A percentile compares a stretch with the other conserved stretches of the same genome.
These are phyloP conservation scores for Orius laevigatus DNA, from an alignment of 1,140 invertebrate species.

Conservation along the genomic window DNA sequence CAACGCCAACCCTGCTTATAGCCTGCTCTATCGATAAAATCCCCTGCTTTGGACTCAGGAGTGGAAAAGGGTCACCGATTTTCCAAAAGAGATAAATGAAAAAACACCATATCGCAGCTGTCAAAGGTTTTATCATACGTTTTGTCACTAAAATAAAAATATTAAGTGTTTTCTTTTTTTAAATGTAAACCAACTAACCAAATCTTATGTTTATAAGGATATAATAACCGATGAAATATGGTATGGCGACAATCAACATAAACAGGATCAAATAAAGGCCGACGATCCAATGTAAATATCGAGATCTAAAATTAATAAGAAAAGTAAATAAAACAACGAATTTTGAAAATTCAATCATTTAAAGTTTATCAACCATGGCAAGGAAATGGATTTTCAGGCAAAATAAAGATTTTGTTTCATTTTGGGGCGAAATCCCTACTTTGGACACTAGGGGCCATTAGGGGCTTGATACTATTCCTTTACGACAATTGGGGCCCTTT, in stretches of 20 bases:
- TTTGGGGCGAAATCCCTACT: no score
- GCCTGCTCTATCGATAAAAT: constrained; percentile 90
- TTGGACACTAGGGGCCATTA: no score
- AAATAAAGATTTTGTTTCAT: no score
- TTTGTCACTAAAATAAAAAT: constrained; percentile 46
- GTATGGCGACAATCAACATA: constrained; percentile 90
- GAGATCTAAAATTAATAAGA: constrained; percentile 71
- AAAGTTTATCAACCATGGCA: no score
- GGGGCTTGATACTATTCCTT: no score
- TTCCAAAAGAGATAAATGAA: constrained; percentile 98
- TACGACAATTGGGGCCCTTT: no score
- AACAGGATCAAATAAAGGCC: constrained; percentile 82
- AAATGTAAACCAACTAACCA: constrained; percentile 44
- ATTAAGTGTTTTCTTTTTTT: no score
- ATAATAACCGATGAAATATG: constrained; percentile 94
- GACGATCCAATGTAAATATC: constrained; percentile 92
- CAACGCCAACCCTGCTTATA: constrained; percentile 88
- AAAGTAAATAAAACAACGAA: constrained; percentile 22
- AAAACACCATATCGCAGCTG: constrained; percentile 69
- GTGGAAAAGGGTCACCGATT: constrained; percentile 96
- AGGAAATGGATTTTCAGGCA: no score
- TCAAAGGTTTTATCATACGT: constrained; percentile 62
- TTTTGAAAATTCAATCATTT: constrained; percentile 17
- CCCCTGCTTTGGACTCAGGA: constrained; percentile 84
- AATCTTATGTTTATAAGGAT: constrained; percentile 80